Evolutionary conservation across 1,140 invertebrate genomes (phyloP).

Genomic region (Achatina immaculata): DNA sequence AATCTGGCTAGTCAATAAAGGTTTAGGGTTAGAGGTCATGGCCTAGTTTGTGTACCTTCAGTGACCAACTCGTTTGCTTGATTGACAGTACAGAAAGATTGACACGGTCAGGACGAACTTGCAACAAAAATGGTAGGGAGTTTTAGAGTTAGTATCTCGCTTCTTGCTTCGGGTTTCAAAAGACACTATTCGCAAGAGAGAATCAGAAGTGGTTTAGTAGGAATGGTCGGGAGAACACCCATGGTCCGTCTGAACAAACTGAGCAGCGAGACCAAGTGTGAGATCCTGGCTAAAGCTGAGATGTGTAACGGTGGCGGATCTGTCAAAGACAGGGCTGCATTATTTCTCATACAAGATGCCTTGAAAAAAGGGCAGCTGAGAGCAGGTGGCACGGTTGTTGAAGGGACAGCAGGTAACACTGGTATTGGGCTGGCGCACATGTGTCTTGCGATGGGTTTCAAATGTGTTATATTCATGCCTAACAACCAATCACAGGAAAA

Average conservation of each 20-base stretch:
- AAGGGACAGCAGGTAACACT: conserved; percentile 73
- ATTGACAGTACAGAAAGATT: too few relatives aligned
- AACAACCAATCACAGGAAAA: conserved; percentile 71
- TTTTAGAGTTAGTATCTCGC: background rate
- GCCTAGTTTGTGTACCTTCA: too few relatives aligned
- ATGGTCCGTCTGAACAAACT: conserved; percentile 68
- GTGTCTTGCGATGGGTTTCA: conserved; percentile 69
- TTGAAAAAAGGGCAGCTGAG: conserved; percentile 60
- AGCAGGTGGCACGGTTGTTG: conserved; percentile 70
- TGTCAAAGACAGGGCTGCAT: conserved; percentile 70
- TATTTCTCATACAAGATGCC: conserved; percentile 69
- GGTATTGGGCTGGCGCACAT: conserved; percentile 72
- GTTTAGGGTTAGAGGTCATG: too few relatives aligned
- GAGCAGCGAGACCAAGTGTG: conserved; percentile 71
- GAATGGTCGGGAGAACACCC: conserved; percentile 70
- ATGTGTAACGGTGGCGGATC: conserved; percentile 72
- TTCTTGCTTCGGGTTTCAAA: background rate
- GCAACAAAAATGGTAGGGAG: background rate
- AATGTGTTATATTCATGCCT: conserved; percentile 72
- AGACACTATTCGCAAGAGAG: conserved; percentile 31
- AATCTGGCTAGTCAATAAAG: too few relatives aligned
- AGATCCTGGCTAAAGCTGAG: conserved; percentile 71
- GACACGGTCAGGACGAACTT: too few relatives aligned
- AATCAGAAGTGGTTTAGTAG: conserved; percentile 63
- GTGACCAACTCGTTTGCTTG: too few relatives aligned